Percentiles rank a stretch among this genome's conserved stretches.
Conservation (phyloP, 2,113 vertebrate genomes). For the Nycticryphes semicollaris region DNA sequence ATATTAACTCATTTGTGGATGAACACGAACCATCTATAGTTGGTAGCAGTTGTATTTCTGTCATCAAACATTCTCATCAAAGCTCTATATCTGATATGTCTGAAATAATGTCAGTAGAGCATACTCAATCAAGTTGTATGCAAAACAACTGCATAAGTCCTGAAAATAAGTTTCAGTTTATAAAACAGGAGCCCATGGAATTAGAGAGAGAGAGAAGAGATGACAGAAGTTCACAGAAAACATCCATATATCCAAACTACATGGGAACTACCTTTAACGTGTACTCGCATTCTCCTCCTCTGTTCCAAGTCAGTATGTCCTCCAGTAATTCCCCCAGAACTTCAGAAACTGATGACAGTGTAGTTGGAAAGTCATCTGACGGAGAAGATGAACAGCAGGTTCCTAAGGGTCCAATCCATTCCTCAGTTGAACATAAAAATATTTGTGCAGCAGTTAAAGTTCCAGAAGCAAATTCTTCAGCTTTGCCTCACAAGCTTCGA, state of each 20-base stretch:
- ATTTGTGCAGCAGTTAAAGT: slow-evolving; percentile 81
- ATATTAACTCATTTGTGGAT: slow-evolving; percentile 57
- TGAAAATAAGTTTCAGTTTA: slow-evolving; percentile 64
- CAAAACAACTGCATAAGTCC: slow-evolving; percentile 70
- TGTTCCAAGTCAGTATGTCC: slow-evolving; percentile 79
- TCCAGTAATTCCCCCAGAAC: slow-evolving; percentile 87
- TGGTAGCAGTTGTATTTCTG: slow-evolving; percentile 85
- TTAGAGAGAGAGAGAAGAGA: slow-evolving; percentile 69
- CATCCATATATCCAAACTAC: slow-evolving; percentile 79
- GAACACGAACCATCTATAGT: slow-evolving; percentile 74
- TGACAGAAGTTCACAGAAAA: slow-evolving; percentile 68
- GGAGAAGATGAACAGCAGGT: slow-evolving; percentile 93
- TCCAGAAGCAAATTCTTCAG: slow-evolving; percentile 81
- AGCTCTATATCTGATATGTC: slow-evolving; percentile 75
- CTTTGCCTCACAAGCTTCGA: slow-evolving; percentile 90
- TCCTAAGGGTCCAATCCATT: slow-evolving; percentile 81
- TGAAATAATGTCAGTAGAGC: slow-evolving; percentile 66
- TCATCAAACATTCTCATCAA: slow-evolving; percentile 90
- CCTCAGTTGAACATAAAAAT: slow-evolving; percentile 76
- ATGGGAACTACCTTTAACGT: slow-evolving; percentile 70
- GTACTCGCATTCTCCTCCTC: slow-evolving; percentile 79
- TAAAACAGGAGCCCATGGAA: slow-evolving; percentile 85
- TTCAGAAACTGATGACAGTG: slow-evolving; percentile 82
- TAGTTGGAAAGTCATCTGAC: slow-evolving; percentile 84
- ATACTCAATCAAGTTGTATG: slow-evolving; percentile 53